phyloP scores from a whole-genome alignment of 2,797 vertebrate genomes.

The Argya squamiceps region DNA sequence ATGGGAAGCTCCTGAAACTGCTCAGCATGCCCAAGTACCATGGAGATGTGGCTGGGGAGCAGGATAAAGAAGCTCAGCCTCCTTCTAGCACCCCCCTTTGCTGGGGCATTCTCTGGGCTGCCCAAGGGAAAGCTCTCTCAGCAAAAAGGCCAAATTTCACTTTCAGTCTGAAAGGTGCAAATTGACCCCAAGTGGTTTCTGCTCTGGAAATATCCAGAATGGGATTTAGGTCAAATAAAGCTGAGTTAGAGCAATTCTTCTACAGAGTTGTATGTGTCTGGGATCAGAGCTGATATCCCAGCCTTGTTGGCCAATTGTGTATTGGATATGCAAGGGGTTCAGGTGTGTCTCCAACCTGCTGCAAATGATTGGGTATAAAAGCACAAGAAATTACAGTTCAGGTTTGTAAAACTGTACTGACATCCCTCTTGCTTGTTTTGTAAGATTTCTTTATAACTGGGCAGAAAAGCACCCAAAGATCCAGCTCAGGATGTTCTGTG shows the following conservation, averaged over 20 bases:
- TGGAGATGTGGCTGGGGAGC: not conserved
- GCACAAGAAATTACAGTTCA: not conserved
- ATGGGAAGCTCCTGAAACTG: not conserved
- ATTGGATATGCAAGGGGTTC: not conserved
- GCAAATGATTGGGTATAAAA: not conserved
- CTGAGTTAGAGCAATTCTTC: not conserved
- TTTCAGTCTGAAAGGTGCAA: not conserved
- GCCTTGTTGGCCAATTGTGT: not conserved
- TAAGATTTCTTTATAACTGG: not conserved
- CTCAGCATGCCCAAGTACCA: not conserved
- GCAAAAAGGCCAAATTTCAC: not conserved
- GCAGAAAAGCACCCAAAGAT: not conserved
- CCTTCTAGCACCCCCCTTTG: not conserved
- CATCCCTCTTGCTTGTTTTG: not conserved
- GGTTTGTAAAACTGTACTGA: not conserved
- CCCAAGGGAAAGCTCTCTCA: rapidly evolving
- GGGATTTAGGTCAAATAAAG: not conserved
- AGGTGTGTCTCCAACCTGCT: not conserved
- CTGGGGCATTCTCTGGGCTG: not conserved
- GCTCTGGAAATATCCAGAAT: not conserved
- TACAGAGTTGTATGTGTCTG: not conserved
- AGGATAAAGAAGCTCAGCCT: not conserved
- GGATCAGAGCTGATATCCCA: not conserved
- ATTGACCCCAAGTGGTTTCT: not conserved
- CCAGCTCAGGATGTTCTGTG: not conserved